Evolutionary conservation across 1,140 invertebrate species (phyloP), one percentile per base, ranked within the genome.

Genomic region (Scaptodrosophila lebanonensis): DNA sequence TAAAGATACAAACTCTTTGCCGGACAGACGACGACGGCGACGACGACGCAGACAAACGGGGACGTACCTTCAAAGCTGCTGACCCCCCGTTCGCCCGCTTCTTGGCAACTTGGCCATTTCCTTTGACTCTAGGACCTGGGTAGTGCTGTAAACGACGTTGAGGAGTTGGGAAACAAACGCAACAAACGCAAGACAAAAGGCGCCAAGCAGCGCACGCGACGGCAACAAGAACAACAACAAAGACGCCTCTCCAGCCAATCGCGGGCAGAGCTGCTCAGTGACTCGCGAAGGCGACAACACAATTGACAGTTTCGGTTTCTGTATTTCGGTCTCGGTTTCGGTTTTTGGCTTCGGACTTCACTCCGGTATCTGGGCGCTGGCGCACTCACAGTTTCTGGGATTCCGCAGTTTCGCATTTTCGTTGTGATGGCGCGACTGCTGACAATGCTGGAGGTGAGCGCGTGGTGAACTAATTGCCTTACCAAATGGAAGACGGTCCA

Each of bases 111-210:
- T n/a, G n/a, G n/a, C n/a, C n/a, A n/a, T n/a, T n/a, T n/a, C n/a
- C n/a, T n/a, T n/a, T n/a, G n/a, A n/a, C n/a, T n/a, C n/a, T n/a
- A n/a, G n/a, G n/a, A n/a, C n/a, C n/a, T n/a, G n/a, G n/a, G n/a
- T n/a, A n/a, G n/a, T n/a, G n/a, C n/a, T n/a, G n/a, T n/a, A n/a
- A n/a, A n/a, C n/a, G n/a, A n/a, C n/a, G n/a, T n/a, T n/a, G n/a
- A n/a, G n/a, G n/a, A n/a, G n/a, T n/a, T n/a, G n/a, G n/a, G n/a
- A n/a, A n/a, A n/a, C n/a, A n/a, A n/a, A n/a, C n/a, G n/a, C n/a
- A n/a, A n/a, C n/a, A n/a, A n/a, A n/a, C n/a, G n/a, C 35, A 63
- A 58, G 36, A 60, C 43, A 65, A 66, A 66, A 48, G 32, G 48
- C 18, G n/a, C n/a, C n/a, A 5, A 29, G 6, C 17, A 38, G 22